Evolutionary conservation across 1,140 invertebrate genomes (phyloP), one percentile per base, ranked within the genome.

Genomic region (Triops longicaudatus): DNA sequence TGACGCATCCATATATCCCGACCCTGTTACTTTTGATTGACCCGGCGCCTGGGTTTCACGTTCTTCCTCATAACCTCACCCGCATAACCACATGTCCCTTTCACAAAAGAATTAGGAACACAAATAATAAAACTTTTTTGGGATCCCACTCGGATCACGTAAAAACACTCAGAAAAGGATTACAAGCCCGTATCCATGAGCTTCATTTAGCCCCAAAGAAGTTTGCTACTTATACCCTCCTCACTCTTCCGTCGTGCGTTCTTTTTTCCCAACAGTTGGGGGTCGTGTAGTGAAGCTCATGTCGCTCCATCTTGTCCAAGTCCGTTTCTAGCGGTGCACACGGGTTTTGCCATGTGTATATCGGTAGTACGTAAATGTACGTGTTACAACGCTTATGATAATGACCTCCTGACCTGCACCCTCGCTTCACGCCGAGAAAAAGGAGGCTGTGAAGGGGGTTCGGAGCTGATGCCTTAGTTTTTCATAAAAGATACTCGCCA

Each of bases 401-500:
- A 63, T 63, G 50, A 63, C 50, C 50, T 63, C 50, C 50, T 63
- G 50, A 63, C 50, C 50, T 63, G 50, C 50, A 63, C 50, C 50
- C 50, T 63, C 50, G 50, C 50, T 14, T 63, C 50, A 63, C 50
- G 50, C 50, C n/a, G 22, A 22, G 50, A 63, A 12, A n/a, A 63
- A 6, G 22, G 22, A 22, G 50, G 50, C 14, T n/a, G 50, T n/a
- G 50, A 22, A 22, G 50, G n/a, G 22, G 17, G 3, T 63, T 63
- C 14, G 10, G 10, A n/a, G 14, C 17, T 17, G 14, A 14, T 63
- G 2, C 22, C 5, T 14, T 17, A 63, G 22, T 17, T 63, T 63
- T 63, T 63, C 50, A 63, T 63, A 63, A 63, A 22, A 63, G 50
- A 63, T 63, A 37, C 31, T 37, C 31, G 31, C 31, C 31, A 37